phyloP scores from a whole-genome alignment of 2,797 vertebrate genomes.

The Petrocephalus schoutedeni region DNA sequence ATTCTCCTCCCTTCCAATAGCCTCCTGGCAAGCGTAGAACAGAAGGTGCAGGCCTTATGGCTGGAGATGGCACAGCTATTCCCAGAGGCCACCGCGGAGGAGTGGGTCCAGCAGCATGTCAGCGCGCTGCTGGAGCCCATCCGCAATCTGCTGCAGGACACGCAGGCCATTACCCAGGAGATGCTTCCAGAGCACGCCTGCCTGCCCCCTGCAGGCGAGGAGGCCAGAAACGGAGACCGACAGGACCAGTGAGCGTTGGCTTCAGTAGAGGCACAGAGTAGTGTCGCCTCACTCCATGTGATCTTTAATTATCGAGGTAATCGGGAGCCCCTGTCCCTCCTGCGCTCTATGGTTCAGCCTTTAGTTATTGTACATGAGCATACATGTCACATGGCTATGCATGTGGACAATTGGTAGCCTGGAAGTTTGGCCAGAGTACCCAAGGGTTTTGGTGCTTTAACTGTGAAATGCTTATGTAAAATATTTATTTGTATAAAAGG shows the following conservation, averaged over 20 bases:
- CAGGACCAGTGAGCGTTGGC: background rate
- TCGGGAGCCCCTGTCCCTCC: background rate
- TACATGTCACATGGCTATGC: background rate
- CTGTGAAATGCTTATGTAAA: background rate
- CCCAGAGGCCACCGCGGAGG: slow-evolving; percentile 66
- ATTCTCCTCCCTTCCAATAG: slow-evolving; percentile 48
- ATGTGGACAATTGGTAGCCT: background rate
- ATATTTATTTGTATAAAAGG: background rate
- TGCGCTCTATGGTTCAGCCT: background rate
- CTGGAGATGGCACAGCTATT: slow-evolving; percentile 72
- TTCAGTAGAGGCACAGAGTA: background rate
- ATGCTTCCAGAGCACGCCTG: slow-evolving; percentile 41
- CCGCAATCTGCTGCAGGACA: slow-evolving; percentile 67
- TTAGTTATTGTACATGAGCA: background rate
- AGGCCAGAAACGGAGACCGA: background rate
- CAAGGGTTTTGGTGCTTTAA: background rate
- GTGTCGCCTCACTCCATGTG: background rate
- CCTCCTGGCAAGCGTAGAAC: slow-evolving; percentile 63
- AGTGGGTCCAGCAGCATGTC: slow-evolving; percentile 87
- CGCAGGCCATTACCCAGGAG: slow-evolving; percentile 53
- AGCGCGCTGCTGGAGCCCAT: slow-evolving; percentile 66
- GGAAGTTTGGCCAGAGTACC: background rate
- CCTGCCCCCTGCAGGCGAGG: background rate
- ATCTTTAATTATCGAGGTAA: background rate
- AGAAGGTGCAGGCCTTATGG: slow-evolving; percentile 60